Base-by-base conservation (phyloP, 92 coral and sea anemone species). In the Phymanthus crucifer region DNA sequence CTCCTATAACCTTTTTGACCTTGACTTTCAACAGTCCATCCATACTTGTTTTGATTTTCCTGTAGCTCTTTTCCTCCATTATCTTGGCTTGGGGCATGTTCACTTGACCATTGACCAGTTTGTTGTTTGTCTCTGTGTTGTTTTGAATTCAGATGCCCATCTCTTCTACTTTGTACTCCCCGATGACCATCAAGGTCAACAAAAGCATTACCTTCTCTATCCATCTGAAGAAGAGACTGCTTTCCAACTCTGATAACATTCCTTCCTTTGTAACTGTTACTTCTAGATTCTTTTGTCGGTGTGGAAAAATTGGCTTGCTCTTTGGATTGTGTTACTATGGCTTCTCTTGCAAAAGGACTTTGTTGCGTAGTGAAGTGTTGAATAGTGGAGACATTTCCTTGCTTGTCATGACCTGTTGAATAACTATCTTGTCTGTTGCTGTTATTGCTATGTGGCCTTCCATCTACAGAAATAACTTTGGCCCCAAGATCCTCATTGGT, bases 201-300 rank as follows among this genome's bases (percentile, higher is more conserved):
- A 57, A 76, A 76, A 27, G 80, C 71, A 19, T 48, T 76, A 10
- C 80, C 72, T n/a, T 68, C 71, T 17, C 61, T 37, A 35, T 76
- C 80, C 32, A 75, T 65, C 37, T 76, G 80, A 34, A 76, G 56
- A 58, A 56, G 66, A 24, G 14, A 37, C 37, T 76, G 80, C 27
- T 69, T 64, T 23, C 72, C 80, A 34, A 69, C 80, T n/a, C 8
- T 33, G 19, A 61, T 50, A 6, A 35, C 45, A 4, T 58, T 58
- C 16, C 13, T 58, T n/a, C 66, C 66, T 58, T 58, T 21, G 7
- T 58, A 58, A 26, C 11, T 58, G 34, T 14, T 58, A 3, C 23
- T n/a, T 10, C 11, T 21, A 6, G 27, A 9, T 58, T 26, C 66
- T 19, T 23, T 31, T 58, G 66, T n/a, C 3, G 27, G 66, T 21